These are phyloP conservation scores for Strigamia maritima DNA, from an alignment of 2,888 invertebrate genomes.

Conservation along the genomic window DNA sequence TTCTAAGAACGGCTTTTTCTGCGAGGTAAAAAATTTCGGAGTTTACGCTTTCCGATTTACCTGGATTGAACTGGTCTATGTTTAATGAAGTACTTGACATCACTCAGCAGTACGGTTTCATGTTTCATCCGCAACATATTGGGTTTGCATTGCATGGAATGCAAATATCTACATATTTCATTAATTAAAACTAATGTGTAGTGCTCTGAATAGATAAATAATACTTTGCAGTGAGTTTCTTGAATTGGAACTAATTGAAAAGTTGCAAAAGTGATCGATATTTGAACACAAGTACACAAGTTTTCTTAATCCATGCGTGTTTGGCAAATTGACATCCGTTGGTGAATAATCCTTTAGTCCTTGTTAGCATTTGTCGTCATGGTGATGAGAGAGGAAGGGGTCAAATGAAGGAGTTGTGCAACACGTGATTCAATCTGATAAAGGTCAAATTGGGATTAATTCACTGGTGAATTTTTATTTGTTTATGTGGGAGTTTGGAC, in stretches of 20 bases:
- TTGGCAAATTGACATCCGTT: slow-evolving; percentile 9
- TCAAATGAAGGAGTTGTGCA: background rate
- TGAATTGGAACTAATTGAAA: background rate
- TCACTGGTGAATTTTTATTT: background rate
- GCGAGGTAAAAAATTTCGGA: too few species aligned
- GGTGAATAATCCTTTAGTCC: slow-evolving; percentile 18
- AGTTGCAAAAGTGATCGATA: background rate
- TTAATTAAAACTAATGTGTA: too few species aligned
- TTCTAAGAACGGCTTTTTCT: too few species aligned
- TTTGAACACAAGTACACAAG: background rate
- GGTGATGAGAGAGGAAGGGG: background rate
- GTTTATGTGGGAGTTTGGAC: background rate
- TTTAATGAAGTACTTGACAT: too few species aligned
- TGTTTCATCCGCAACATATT: too few species aligned
- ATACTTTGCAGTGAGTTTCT: too few species aligned
- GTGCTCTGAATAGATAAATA: too few species aligned
- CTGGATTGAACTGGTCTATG: too few species aligned
- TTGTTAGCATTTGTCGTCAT: slow-evolving; percentile 4
- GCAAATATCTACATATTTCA: too few species aligned
- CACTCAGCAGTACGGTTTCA: too few species aligned
- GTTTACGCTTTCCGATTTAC: too few species aligned
- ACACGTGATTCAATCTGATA: background rate
- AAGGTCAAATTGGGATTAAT: background rate
- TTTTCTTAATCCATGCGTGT: slow-evolving; percentile 16
- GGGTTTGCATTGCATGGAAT: too few species aligned